Evolutionary conservation across 92 coral and sea anemone genomes (phyloP), one percentile per base, ranked within the genome.

Genomic region (Siderastrea siderea): DNA sequence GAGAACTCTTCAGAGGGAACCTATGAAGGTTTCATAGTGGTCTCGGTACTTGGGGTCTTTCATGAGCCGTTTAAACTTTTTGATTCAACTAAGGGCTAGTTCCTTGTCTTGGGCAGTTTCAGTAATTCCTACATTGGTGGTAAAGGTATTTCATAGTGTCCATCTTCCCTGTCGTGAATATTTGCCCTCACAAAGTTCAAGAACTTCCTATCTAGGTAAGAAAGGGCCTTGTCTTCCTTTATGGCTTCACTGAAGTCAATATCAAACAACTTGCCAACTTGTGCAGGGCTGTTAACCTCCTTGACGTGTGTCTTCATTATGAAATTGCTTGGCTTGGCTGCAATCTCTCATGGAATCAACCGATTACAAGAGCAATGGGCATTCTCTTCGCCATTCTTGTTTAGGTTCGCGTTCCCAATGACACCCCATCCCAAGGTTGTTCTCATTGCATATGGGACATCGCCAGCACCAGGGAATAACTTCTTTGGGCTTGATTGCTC

Each of bases 361-460:
- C 19, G 70, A 14, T 64, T 16, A 15, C 17, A 15, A 14, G 1
- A 4, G 17, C 17, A 15, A 64, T 26, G 17, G 7, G 5, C 70
- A 5, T 16, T 26, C 26, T 15, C 70, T 5, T 64, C 70, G 17
- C 44, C 38, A 26, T 26, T 26, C 38, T 26, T 26, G 38, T 26
- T 26, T 26, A 26, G 38, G 38, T 26, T 26, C 38, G 0, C 38
- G 38, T 26, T 26, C 38, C 38, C 38, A 46, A 90, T 77, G 43
- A 90, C 86, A 19, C 90, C 92, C 94, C 94, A 90, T 3, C 96
- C 94, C 3, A 93, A 84, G 10, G 44, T 79, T 3, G 91, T 82
- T 67, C 88, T 70, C 77, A 73, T 63, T 26, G 91, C 91, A 66
- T 89, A 89, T 2, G 95, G 93, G 49, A 66, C 66, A 11, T 80